Evolutionary conservation across 2,797 vertebrate species (phyloP), one percentile per base, ranked within the genome.

Genomic region (Chrysocyon brachyurus): DNA sequence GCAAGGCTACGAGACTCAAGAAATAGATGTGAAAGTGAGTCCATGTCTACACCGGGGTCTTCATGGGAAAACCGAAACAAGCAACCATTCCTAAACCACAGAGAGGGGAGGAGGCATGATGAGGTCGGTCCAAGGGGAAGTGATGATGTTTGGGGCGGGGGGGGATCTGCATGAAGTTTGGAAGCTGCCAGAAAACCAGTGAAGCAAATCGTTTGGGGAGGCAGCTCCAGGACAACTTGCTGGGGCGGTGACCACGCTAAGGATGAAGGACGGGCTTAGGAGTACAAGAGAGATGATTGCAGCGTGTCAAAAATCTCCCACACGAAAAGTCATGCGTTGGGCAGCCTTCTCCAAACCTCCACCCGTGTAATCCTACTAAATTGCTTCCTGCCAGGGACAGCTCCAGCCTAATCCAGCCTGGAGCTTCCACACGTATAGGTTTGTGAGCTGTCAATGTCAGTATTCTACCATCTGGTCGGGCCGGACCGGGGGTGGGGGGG

Each of bases 21-120:
- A 92, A 12, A 88, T 0, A 92, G 46, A 40, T n/a, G 12, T 3
- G 66, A 84, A 88, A 40, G 31, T 19, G 16, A 95, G 63, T 54
- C 66, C 12, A 15, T 54, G 68, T 56, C 79, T 61, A 4, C 24
- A 28, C 17, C 52, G 64, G 24, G 83, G 72, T 28, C 46, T 92
- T 87, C 87, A 57, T 5, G 87, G 59, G 21, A 84, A 96, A 93
- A 79, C 68, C 70, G 49, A 84, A 90, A 90, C 46, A 90, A 90
- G 46, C 36, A 70, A 3, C 36, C 36, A 70, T 79, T 85, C 21
- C 10, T 68, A 75, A 40, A 28, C 33, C 82, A 61, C 79, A 73
- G 61, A 87, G n/a, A 16, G 17, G 56, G 70, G 78, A 16, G 17
- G 61, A 77, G 78, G 36, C 11, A n/a, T 54, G 15, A 56, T 15